Evolutionary conservation across 2,797 vertebrate genomes (phyloP), one percentile per base, ranked within the genome.

Genomic region (Xerus rutilus): DNA sequence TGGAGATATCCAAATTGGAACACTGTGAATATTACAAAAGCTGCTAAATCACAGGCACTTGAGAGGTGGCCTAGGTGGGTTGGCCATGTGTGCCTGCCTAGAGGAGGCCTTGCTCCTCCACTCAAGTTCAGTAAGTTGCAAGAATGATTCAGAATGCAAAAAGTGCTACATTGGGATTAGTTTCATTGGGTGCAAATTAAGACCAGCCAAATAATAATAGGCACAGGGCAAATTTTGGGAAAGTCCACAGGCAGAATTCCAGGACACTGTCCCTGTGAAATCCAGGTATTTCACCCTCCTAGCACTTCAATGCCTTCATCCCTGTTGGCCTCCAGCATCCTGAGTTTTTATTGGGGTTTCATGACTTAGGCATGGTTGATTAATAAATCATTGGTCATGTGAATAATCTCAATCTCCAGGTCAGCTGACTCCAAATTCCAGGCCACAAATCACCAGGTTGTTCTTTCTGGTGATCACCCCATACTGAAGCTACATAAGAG

Each of bases 371-470:
- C 21, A 52, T 5, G 7, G 35, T 20, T 52, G 57, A 52, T 35
- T 73, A 15, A 67, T n/a, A 62, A 84, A n/a, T 73, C 39, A 62
- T 28, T n/a, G 28, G 17, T 65, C 23, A 10, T n/a, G 88, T 79
- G 64, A 83, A 57, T 81, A n/a, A 65, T 65, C 9, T 59, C 12
- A 32, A 17, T 73, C 76, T 86, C 17, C 23, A 59, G 74, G 25
- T n/a, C 15, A 7, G 25, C 30, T 72, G 76, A 64, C 57, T 84
- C 91, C 91, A 89, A 93, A 93, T 73, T n/a, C 43, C 47, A 83
- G 88, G 15, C 25, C 9, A 90, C 49, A 67, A 62, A 93, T 67
- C 72, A 47, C 43, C 76, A 83, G 23, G 25, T 43, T 65, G 49
- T 39, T 49, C 47, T 89, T 85, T 62, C 49, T 86, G 45, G 45